Evolutionary conservation across 1,140 invertebrate species (phyloP).

Genomic region (Hestina assimilis): DNA sequence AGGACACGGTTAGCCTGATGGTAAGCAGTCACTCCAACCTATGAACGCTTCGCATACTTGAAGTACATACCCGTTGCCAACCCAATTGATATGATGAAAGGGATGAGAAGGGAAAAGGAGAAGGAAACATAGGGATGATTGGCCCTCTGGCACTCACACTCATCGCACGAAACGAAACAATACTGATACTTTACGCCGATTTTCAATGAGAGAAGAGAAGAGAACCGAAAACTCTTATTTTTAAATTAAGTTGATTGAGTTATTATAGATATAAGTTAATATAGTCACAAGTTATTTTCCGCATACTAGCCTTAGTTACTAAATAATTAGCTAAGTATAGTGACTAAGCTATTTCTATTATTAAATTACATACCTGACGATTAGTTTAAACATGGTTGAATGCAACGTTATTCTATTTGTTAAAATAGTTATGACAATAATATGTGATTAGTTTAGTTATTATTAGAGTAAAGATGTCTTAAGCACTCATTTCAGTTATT

Average conservation of each 20-base stretch:
- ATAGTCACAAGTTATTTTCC: neutral
- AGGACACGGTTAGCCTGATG: no score
- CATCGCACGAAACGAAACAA: no score
- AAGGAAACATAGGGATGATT: no score
- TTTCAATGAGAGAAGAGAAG: no score
- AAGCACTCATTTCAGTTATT: neutral
- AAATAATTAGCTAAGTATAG: slow-evolving; percentile 15
- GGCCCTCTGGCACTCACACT: no score
- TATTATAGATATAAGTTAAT: neutral
- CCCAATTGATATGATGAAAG: no score
- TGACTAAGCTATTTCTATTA: slow-evolving; percentile 4
- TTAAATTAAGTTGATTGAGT: neutral
- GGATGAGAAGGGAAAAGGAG: no score
- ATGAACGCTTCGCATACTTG: no score
- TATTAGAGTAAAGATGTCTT: neutral
- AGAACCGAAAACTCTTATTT: no score
- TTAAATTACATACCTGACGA: neutral
- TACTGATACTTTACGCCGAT: no score
- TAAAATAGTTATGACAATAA: neutral
- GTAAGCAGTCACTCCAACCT: no score
- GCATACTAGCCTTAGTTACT: slow-evolving; percentile 9
- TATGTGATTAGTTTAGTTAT: neutral
- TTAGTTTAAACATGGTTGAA: neutral
- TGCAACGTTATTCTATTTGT: neutral
- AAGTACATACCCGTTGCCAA: no score